phyloP scores from a whole-genome alignment of 2,113 vertebrate species.

The Dolichotis patagonum region DNA sequence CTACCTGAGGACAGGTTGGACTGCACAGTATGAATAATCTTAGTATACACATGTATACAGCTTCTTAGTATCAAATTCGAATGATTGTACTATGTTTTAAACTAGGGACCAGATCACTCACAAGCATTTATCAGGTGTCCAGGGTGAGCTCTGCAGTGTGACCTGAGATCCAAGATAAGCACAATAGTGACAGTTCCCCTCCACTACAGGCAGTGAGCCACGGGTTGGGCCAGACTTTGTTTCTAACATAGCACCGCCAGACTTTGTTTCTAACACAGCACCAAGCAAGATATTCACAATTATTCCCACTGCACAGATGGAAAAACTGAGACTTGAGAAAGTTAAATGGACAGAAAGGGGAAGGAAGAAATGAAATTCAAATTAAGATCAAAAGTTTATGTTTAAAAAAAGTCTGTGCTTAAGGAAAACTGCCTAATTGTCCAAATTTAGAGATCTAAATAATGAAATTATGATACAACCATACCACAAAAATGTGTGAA shows the following conservation, averaged over 20 bases:
- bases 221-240: rapidly evolving
- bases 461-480: background rate
- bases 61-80: background rate
- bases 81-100: background rate
- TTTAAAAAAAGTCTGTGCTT: slow-evolving; percentile 25
- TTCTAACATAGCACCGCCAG: no score
- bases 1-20: rapidly evolving
- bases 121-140: background rate
- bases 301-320: background rate
- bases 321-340: background rate
- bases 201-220: rapidly evolving
- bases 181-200: no score
- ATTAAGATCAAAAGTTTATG: slow-evolving; percentile 12
- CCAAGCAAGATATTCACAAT: background rate
- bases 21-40: no score
- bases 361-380: background rate
- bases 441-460: background rate
- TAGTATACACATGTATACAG: background rate
- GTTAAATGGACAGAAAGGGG: background rate
- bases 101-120: background rate
- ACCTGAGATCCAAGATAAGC: background rate
- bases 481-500: background rate
- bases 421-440: slow-evolving; percentile 14
- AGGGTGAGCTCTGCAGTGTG: background rate
- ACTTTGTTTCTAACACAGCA: background rate